Evolutionary conservation across 2,113 vertebrate species (phyloP).

Genomic region (Tachuris rubrigastra): DNA sequence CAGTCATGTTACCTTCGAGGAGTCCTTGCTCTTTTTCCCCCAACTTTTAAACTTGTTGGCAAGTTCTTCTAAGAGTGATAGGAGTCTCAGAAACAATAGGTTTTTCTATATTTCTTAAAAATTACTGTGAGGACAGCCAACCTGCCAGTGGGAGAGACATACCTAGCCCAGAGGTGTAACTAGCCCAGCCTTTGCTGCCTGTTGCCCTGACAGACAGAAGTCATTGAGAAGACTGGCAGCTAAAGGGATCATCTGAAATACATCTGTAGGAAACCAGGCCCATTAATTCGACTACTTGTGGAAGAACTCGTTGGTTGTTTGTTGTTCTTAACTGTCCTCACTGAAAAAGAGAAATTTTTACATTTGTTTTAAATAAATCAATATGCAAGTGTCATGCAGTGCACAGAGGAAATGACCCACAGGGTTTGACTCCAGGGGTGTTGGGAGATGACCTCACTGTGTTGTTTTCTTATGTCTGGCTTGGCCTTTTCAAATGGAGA

Average conservation of each 20-base stretch:
- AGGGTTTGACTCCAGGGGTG: not conserved
- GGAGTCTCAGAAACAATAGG: not conserved
- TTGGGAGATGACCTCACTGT: not conserved
- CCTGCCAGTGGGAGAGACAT: not conserved
- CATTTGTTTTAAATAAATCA: constrained; percentile 66
- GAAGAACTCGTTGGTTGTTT: constrained; percentile 21
- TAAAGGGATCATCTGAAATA: not conserved
- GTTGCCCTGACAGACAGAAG: not conserved
- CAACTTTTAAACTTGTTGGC: not conserved
- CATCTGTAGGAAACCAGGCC: not conserved
- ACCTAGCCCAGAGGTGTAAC: not conserved
- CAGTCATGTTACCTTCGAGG: not conserved
- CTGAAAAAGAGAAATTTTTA: constrained; percentile 39
- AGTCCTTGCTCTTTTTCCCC: not conserved
- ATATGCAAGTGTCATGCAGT: not conserved
- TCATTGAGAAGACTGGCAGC: not conserved
- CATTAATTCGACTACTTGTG: not conserved
- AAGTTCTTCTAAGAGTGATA: not conserved
- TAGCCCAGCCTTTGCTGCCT: not conserved
- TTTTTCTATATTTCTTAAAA: not conserved
- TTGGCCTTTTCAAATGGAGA: constrained; percentile 5
- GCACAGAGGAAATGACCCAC: not conserved
- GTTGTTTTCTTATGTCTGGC: not conserved
- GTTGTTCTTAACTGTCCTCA: constrained; percentile 38
- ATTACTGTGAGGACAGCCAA: not conserved